Conservation (phyloP, 1,140 invertebrate genomes). For the Drosophila sechellia region DNA sequence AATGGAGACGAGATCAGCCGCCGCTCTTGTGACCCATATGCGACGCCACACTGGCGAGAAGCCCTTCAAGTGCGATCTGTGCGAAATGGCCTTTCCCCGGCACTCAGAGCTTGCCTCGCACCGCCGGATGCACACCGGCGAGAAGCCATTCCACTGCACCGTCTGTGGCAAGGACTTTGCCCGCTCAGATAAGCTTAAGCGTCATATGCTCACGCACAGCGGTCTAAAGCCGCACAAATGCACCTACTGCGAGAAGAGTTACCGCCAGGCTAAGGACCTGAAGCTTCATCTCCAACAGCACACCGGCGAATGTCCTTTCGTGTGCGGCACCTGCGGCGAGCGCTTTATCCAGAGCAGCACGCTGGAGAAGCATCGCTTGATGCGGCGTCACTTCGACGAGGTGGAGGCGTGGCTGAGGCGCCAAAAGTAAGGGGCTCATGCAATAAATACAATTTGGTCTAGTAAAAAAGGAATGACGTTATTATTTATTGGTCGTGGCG, state of each 20-base stretch:
- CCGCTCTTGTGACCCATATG: slow-evolving; percentile 87
- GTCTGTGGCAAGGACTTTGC: slow-evolving; percentile 75
- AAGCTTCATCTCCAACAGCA: slow-evolving; percentile 72
- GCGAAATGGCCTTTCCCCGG: slow-evolving; percentile 70
- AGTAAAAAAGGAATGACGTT: slow-evolving; percentile 2
- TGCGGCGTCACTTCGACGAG: slow-evolving; percentile 72
- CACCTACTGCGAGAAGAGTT: slow-evolving; percentile 72
- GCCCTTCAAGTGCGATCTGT: slow-evolving; percentile 76
- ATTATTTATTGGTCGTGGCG: not conserved
- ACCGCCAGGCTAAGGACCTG: slow-evolving; percentile 69
- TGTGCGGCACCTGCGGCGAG: slow-evolving; percentile 69
- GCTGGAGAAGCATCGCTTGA: slow-evolving; percentile 69
- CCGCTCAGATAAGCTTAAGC: slow-evolving; percentile 67
- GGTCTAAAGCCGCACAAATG: slow-evolving; percentile 72
- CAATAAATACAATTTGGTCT: slow-evolving; percentile 27
- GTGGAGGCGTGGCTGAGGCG: slow-evolving; percentile 49
- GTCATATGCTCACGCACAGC: slow-evolving; percentile 72
- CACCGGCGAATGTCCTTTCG: slow-evolving; percentile 65
- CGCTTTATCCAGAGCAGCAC: slow-evolving; percentile 71
- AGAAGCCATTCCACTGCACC: slow-evolving; percentile 71
- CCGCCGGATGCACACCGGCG: slow-evolving; percentile 67
- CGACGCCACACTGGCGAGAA: slow-evolving; percentile 82
- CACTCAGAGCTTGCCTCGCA: slow-evolving; percentile 69
- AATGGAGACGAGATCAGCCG: slow-evolving; percentile 86
- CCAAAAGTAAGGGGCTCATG: slow-evolving; percentile 16